Evolutionary conservation across 2,888 invertebrate genomes (phyloP), one percentile per base, ranked within the genome.

Genomic region (Microchrysa polita): DNA sequence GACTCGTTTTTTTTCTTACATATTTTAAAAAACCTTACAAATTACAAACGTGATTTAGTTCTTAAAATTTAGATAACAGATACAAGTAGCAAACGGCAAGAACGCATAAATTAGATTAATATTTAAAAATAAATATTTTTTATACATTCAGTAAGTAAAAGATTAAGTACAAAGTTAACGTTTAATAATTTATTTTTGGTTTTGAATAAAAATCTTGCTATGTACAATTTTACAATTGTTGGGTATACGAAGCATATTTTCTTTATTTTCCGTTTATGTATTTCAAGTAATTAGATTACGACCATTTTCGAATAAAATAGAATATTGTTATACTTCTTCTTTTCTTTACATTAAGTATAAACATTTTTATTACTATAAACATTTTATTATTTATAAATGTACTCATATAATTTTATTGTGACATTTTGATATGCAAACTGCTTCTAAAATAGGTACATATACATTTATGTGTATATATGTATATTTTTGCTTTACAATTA

Each of bases 351-450:
- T 57, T 55, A 69, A 55, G 69, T 55, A 69, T 69, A 57, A 69
- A 69, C 55, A 18, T 55, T 40, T 55, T 69, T 20, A 34, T 53
- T 18, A 57, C 40, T 34, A 2, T 34, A 34, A 7, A 34, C 7
- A 34, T 34, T 7, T 34, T 34, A 34, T 34, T 34, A 7, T 34
- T 34, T 34, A 34, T 34, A 34, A 34, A 5, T n/a, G n/a, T n/a
- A n/a, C n/a, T n/a, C n/a, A n/a, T n/a, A n/a, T 34, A 34, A 34
- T 7, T 57, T 73, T 69, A 69, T 74, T 67, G 67, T 74, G 52
- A 69, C 53, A 74, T 69, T 34, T 74, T 74, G 74, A 74, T 74
- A 74, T 74, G 74, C 74, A 74, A 74, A 69, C 18, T 55, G 18
- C 55, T 34, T 69, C 69, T 23, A 27, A 65, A 65, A 34, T 63